Conservation (phyloP, 2,888 invertebrate species). For the Protophormia terraenovae region DNA sequence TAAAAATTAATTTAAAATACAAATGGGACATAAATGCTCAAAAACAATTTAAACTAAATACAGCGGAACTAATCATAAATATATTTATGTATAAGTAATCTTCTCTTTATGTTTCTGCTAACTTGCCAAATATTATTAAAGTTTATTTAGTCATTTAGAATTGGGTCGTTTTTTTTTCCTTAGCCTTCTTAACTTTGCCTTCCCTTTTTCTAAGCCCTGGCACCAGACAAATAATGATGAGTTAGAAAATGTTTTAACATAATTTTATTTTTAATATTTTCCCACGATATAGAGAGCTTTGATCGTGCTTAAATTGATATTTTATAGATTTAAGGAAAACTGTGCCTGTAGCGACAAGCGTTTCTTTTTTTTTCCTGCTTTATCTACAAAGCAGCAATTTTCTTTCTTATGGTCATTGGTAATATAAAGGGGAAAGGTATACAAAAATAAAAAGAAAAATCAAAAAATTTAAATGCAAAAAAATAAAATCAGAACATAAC, state of each 20-base stretch:
- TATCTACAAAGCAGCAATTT: constrained; percentile 42
- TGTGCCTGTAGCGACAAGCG: constrained; percentile 64
- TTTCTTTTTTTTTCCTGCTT: constrained; percentile 39
- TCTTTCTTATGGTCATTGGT: constrained; percentile 9
- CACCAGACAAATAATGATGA: constrained; percentile 33
- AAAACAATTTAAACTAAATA: constrained; percentile 19
- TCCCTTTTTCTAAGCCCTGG: neutral
- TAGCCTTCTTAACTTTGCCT: neutral
- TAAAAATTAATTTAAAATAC: constrained; percentile 42
- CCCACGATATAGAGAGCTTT: constrained; percentile 66
- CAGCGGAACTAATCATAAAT: neutral
- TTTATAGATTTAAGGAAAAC: constrained; percentile 67
- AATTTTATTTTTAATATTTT: constrained; percentile 60
- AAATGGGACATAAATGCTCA: constrained; percentile 11
- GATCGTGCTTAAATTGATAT: constrained; percentile 69
- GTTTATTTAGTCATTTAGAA: constrained; percentile 51
- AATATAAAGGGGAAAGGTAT: neutral
- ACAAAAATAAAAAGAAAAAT: constrained; percentile 12
- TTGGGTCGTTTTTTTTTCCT: constrained; percentile 41
- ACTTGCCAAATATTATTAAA: neutral
- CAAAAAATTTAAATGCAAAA: constrained; percentile 27
- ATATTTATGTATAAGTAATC: too few species aligned
- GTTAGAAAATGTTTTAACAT: constrained; percentile 16
- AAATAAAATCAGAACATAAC: constrained; percentile 32
- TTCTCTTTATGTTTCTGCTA: neutral